Evolutionary conservation across 2,113 vertebrate species (phyloP).

Genomic region (Elachura formosa): DNA sequence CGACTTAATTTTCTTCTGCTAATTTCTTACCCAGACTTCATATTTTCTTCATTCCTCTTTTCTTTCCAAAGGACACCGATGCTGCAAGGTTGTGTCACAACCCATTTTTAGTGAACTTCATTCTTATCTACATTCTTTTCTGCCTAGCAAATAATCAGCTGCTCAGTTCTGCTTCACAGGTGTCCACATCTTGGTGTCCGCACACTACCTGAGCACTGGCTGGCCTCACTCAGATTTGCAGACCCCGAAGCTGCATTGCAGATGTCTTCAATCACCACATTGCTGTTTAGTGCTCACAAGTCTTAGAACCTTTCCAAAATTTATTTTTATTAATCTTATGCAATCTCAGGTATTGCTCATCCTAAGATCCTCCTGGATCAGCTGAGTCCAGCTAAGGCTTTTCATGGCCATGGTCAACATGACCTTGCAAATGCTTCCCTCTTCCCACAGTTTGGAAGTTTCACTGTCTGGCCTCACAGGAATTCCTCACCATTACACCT

Average conservation of each 20-base stretch:
- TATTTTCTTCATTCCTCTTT: not conserved
- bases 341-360: not conserved
- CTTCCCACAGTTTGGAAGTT: not conserved
- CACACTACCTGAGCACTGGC: not conserved
- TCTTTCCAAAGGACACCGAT: not conserved
- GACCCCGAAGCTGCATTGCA: not conserved
- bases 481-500: not conserved
- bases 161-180: not conserved
- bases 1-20: not conserved
- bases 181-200: not conserved
- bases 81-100: not conserved
- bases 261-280: not conserved
- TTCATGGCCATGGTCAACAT: rapidly evolving
- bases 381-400: not conserved
- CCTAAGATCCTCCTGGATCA: not conserved
- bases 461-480: not conserved
- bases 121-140: not conserved
- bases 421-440: not conserved
- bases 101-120: not conserved
- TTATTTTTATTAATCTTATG: not conserved
- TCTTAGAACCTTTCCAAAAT: not conserved
- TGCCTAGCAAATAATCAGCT: not conserved
- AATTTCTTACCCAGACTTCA: not conserved
- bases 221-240: not conserved
- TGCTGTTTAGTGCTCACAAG: not conserved